Percentiles rank a stretch among this genome's conserved stretches.
These are phyloP conservation scores for Leuctra nigra DNA, from an alignment of 2,888 invertebrate genomes.

Conservation along the genomic window DNA sequence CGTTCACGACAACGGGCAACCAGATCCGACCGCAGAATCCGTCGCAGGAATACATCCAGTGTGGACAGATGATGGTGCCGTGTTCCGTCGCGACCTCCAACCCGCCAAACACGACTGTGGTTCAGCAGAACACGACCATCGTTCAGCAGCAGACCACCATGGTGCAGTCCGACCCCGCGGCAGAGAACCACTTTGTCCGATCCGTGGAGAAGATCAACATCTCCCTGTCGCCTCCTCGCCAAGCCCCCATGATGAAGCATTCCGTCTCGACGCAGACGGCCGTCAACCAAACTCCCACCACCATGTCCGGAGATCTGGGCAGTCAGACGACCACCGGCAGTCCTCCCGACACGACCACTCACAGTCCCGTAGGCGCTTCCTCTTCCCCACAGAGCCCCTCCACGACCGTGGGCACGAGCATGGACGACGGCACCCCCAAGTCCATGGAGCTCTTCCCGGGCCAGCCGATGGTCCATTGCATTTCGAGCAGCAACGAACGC, in stretches of 20 bases:
- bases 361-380: conserved; percentile 60
- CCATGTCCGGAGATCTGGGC: conserved; percentile 34
- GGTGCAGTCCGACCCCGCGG: conserved; percentile 41
- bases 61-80: conserved; percentile 64
- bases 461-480: conserved; percentile 73
- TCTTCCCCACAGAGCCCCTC: conserved; percentile 35
- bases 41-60: conserved; percentile 62
- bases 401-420: conserved; percentile 33
- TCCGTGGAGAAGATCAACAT: conserved; percentile 25
- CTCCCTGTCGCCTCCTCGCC: conserved; percentile 36
- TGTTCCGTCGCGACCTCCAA: conserved; percentile 44
- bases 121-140: conserved; percentile 80
- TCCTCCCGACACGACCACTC: conserved; percentile 81
- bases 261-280: conserved; percentile 72
- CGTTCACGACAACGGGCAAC: conserved; percentile 50
- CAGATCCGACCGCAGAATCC: conserved; percentile 4
- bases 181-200: conserved; percentile 22
- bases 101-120: conserved; percentile 56
- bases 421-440: conserved; percentile 34
- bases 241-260: conserved; percentile 43
- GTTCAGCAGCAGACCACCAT: conserved; percentile 75
- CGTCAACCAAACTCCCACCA: conserved; percentile 45
- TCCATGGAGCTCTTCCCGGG: neutral
- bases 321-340: conserved; percentile 46
- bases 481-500: conserved; percentile 70